Percentiles rank a stretch among this genome's conserved stretches.
phyloP scores from a whole-genome alignment of 2,888 invertebrate species.

The Eutolmus rufibarbis region DNA sequence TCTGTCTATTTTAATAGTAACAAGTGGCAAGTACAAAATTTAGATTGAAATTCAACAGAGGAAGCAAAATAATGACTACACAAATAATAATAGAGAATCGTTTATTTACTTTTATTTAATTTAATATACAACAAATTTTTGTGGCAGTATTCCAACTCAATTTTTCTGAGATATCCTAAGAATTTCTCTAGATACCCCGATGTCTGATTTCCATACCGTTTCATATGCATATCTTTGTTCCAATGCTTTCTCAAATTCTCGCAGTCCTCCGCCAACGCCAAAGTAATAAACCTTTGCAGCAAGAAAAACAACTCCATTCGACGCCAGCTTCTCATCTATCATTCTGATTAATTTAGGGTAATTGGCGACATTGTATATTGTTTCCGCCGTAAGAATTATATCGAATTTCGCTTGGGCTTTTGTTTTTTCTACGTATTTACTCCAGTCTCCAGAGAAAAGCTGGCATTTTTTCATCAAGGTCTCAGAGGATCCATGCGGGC shows the following conservation, averaged over 20 bases:
- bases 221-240: conserved; percentile 65
- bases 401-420: conserved; percentile 72
- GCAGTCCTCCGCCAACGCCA: conserved; percentile 89
- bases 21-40: too few species aligned
- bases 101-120: not conserved
- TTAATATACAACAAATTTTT: not conserved
- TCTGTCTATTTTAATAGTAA: not conserved
- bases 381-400: conserved; percentile 89
- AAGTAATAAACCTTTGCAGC: conserved; percentile 95
- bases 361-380: conserved; percentile 85
- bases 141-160: not conserved
- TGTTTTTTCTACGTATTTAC: conserved; percentile 64
- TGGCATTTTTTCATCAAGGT: conserved; percentile 50
- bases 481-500: conserved; percentile 46
- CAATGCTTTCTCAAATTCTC: conserved; percentile 76
- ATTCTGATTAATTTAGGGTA: conserved; percentile 77
- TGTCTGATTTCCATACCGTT: conserved; percentile 70
- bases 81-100: not conserved
- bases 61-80: not conserved
- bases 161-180: conserved; percentile 51
- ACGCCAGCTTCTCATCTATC: conserved; percentile 67
- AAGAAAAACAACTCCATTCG: conserved; percentile 71
- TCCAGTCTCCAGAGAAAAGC: conserved; percentile 81
- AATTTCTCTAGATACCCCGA: conserved; percentile 61
- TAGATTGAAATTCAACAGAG: too few species aligned